Base-by-base conservation (phyloP, 2,888 invertebrate species). In the Dicycla oo region DNA sequence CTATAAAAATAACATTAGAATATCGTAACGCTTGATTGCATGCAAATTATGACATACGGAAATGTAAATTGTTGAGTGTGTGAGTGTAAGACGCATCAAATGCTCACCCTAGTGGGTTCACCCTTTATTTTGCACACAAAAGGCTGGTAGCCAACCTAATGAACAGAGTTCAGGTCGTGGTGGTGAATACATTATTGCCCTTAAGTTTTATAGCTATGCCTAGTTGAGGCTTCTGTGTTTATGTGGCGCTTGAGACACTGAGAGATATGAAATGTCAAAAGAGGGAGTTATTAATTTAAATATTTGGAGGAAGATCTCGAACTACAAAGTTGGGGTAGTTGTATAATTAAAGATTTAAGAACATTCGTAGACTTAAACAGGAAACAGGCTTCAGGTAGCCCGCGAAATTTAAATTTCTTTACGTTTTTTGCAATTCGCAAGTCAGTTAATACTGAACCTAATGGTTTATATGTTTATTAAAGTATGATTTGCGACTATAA, bases 61-160 rank as follows among this genome's bases (percentile, higher is more conserved):
- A 91, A 90, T 87, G 87, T 88, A 87, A 88, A 91, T 90, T 91
- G 7, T 91, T 90, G 89, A 88, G 80, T 88, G 85, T 87, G 85
- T 86, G 89, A 83, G 85, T 81, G 78, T 85, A 87, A 90, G 88
- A 88, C 87, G 87, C 87, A 86, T 86, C 75, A 81, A 81, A 75
- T 77, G 77, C 83, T 86, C 91, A 89, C 92, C 91, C 91, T 75
- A 82, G 86, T 86, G 86, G 77, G 76, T 86, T 87, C 88, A 90
- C 92, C 92, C 92, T 93, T 92, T 92, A 92, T 91, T 90, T 90
- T 88, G 88, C 86, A 86, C 88, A 88, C 90, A 90, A 92, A 91
- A 91, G 92, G 88, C 85, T 90, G 88, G 89, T 89, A 86, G 86
- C 87, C 89, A 82, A 88, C 89, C 90, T 92, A 91, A 92, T 92